Conservation (phyloP, 2,113 vertebrate genomes). For the Chionis minor region DNA sequence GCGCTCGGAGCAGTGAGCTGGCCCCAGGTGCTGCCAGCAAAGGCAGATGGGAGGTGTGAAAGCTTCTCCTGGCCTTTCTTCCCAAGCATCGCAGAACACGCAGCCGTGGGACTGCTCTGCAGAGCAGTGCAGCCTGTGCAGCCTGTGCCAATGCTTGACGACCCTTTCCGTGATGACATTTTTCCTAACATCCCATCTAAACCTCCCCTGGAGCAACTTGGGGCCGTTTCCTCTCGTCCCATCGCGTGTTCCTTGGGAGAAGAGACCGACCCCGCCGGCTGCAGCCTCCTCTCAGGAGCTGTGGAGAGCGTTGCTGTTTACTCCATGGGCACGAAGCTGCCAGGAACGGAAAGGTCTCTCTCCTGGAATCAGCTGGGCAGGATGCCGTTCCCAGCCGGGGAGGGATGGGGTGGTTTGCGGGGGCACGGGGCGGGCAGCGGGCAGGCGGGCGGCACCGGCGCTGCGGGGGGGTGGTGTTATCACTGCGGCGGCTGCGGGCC, state of each 20-base stretch:
- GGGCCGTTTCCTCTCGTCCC: too few relatives aligned
- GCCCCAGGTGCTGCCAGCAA: background rate
- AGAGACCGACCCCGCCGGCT: too few relatives aligned
- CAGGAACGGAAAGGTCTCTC: background rate
- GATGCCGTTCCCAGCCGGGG: background rate
- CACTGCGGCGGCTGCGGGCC: background rate
- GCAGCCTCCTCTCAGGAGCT: too few relatives aligned
- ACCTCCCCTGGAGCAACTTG: too few relatives aligned
- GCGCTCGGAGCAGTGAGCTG: background rate
- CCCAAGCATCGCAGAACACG: accelerated
- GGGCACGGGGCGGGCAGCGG: background rate
- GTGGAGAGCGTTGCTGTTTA: background rate
- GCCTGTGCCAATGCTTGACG: too few relatives aligned
- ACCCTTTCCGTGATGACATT: too few relatives aligned
- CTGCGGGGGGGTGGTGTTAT: background rate
- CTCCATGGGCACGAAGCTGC: background rate
- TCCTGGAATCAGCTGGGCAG: background rate
- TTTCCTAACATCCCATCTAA: too few relatives aligned
- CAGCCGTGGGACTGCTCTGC: background rate
- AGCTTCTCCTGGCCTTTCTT: background rate
- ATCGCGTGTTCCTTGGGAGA: too few relatives aligned
- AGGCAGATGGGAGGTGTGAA: background rate
- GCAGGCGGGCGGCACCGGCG: background rate
- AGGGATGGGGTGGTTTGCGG: background rate
- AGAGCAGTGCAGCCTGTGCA: background rate